Evolutionary conservation across 2,113 vertebrate genomes (phyloP).

Genomic region (Nerophis ophidion): DNA sequence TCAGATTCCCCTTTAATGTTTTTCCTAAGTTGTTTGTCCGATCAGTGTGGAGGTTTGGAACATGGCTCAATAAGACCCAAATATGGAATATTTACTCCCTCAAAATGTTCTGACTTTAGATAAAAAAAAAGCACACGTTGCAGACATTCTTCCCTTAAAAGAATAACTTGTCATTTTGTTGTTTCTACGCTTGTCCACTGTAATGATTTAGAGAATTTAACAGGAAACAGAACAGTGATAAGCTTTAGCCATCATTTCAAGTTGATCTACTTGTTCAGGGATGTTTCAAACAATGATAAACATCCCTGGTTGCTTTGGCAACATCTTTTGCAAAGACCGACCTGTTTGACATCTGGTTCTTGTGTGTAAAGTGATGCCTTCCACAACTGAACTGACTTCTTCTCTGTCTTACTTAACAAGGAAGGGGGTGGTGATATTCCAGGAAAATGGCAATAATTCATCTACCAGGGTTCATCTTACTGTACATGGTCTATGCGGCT

Average conservation of each 20-base stretch:
- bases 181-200: not conserved
- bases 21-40: not conserved
- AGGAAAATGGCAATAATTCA: conserved; percentile 36
- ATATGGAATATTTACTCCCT: not conserved
- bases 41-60: not conserved
- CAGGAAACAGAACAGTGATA: conserved; percentile 4
- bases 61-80: not conserved
- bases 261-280: conserved; percentile 8
- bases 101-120: not conserved
- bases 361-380: conserved; percentile 16
- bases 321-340: conserved; percentile 42
- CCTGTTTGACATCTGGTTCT: conserved; percentile 53
- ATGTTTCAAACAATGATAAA: conserved; percentile 49
- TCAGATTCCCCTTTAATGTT: not conserved
- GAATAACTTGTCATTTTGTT: not conserved
- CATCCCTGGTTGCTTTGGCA: conserved; percentile 33
- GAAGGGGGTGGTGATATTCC: not conserved
- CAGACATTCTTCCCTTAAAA: not conserved
- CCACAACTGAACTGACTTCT: not conserved
- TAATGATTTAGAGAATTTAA: not conserved
- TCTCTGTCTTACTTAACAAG: not conserved
- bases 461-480: conserved; percentile 36
- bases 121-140: not conserved
- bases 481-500: conserved; percentile 43
- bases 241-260: conserved; percentile 2